Base-by-base conservation (phyloP, 2,113 vertebrate genomes). In the Microtus ochrogaster region DNA sequence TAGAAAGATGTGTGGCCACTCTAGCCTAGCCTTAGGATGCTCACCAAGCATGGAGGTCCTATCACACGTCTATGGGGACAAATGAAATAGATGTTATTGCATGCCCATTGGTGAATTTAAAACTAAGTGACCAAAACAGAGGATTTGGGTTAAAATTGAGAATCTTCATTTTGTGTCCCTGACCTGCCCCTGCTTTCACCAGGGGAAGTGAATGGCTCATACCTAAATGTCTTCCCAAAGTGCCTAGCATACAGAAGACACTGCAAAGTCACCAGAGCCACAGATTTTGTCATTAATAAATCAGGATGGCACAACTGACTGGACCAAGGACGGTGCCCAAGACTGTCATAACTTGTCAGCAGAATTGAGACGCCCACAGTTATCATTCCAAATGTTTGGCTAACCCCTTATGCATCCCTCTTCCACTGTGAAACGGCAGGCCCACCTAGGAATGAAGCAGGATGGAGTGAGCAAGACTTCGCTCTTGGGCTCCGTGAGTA, bases 31-130 rank as follows among this genome's bases (percentile, higher is more conserved):
- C 49, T 85, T 7, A 22, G 30, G 33, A 28, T 2, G 28, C 52
- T 86, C 65, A 5, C 24, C 1, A 0, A 70, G 47, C 44, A 36
- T 14, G 76, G 44, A 94, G 44, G 52, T 36, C 19, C n/a, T 1
- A 49, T 10, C 61, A 1, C 4, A 26, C 19, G n/a, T 0, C 1
- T 0, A 4, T 61, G 52, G 36, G 41, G 12, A 10, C 33, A 72
- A 11, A 44, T 1, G 4, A 14, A 33, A 44, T 24, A 5, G n/a
- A 44, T 14, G 7, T 30, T 10, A 17, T 79, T 81, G 41, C 68
- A 73, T 28, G 3, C 7, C 9, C n/a, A 4, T 3, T 12, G 2
- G 17, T 21, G 44, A 13, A 39, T 73, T 39, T n/a, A 70, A 92
- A 66, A 74, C n/a, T 55, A 84, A 58, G 14, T 39, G 26, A 12